These are phyloP conservation scores for Pandemis heparana DNA, from an alignment of 2,888 invertebrate species.

Conservation along the genomic window DNA sequence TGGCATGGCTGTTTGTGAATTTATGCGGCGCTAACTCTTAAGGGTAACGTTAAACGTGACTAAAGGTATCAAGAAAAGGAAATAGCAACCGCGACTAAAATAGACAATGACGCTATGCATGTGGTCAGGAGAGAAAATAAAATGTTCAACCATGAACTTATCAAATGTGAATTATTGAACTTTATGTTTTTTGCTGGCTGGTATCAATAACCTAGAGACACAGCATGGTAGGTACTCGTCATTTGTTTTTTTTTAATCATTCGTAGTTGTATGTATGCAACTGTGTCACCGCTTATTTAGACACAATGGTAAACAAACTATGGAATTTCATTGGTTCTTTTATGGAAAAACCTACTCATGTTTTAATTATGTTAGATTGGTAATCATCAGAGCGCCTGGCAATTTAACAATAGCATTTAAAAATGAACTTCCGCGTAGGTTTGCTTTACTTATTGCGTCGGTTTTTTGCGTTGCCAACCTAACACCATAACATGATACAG, in stretches of 20 bases:
- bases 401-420: constrained; percentile 49
- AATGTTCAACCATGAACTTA: constrained; percentile 26
- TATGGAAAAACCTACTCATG: constrained; percentile 34
- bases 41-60: constrained; percentile 9
- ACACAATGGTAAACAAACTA: constrained; percentile 21
- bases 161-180: constrained; percentile 33
- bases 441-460: constrained; percentile 43
- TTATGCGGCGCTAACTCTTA: constrained; percentile 5
- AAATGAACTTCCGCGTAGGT: constrained; percentile 58
- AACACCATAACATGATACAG: constrained; percentile 51
- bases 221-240: constrained; percentile 11
- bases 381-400: constrained; percentile 26
- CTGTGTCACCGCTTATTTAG: constrained; percentile 21
- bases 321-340: constrained; percentile 36
- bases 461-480: constrained; percentile 48
- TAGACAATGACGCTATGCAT: constrained; percentile 21
- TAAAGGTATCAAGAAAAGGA: neutral
- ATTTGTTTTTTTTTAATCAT: constrained; percentile 11
- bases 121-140: constrained; percentile 30
- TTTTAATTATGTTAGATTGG: constrained; percentile 28
- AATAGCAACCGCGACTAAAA: constrained; percentile 7
- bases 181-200: constrained; percentile 30
- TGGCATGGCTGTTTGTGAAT: constrained; percentile 8
- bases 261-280: constrained; percentile 18
- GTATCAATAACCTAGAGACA: constrained; percentile 26